A percentile compares a stretch with the other conserved stretches of the same genome.
Evolutionary conservation across 2,888 invertebrate genomes (phyloP).

Genomic region (Neoascia interrupta): DNA sequence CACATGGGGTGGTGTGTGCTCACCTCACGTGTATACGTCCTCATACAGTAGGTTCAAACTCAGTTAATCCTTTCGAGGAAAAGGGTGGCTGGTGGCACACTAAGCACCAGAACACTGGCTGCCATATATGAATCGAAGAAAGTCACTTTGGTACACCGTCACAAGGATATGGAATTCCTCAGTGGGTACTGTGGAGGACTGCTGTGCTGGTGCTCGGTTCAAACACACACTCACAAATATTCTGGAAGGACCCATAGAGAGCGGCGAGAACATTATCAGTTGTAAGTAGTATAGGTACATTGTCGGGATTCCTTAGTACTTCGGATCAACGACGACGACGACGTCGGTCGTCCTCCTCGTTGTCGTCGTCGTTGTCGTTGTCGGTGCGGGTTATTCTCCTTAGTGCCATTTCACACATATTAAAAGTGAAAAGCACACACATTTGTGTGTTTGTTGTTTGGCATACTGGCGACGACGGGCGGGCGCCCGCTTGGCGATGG

Average conservation of each 20-base stretch:
- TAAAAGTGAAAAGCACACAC: constrained; percentile 69
- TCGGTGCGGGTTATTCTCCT: constrained; percentile 70
- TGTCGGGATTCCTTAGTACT: constrained; percentile 66
- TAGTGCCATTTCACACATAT: constrained; percentile 70
- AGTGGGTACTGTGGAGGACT: constrained; percentile 63
- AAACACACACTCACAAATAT: constrained; percentile 2
- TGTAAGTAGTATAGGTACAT: constrained; percentile 68
- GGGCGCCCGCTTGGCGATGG: constrained; percentile 41
- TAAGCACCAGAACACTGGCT: constrained; percentile 27
- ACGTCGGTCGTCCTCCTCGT: no score
- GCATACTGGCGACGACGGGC: constrained; percentile 18
- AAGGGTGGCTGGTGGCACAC: constrained; percentile 23
- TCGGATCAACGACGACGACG: constrained; percentile 59
- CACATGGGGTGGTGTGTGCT: neutral
- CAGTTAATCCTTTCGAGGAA: constrained; percentile 58
- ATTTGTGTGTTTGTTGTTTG: constrained; percentile 62
- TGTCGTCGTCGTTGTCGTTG: no score
- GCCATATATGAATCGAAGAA: constrained; percentile 69
- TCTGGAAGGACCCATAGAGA: constrained; percentile 7
- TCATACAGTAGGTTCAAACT: constrained; percentile 22
- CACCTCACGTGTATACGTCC: constrained; percentile 32
- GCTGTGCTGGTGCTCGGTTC: constrained; percentile 7
- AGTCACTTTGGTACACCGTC: constrained; percentile 69
- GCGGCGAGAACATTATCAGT: constrained; percentile 63
- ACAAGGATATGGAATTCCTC: constrained; percentile 66